Evolutionary conservation across 2,113 vertebrate genomes (phyloP).

Genomic region (Cavia porcellus): DNA sequence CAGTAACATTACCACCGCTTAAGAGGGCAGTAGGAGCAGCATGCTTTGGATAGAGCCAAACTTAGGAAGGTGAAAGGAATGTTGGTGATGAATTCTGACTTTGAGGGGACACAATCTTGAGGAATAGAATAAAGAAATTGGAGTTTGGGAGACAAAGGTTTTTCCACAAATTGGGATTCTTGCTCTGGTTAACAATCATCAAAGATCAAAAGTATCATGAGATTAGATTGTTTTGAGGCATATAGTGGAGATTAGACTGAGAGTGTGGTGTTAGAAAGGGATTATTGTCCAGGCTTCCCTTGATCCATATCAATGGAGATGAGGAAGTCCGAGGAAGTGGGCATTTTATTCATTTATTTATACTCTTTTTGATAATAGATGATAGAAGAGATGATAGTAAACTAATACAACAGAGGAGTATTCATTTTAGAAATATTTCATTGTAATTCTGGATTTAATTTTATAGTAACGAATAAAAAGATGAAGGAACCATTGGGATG

Average conservation of each 20-base stretch:
- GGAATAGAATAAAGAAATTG: not conserved
- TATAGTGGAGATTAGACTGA: not conserved
- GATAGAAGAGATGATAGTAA: conserved; percentile 3
- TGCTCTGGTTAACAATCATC: not conserved
- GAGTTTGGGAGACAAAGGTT: not conserved
- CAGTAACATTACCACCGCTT: not conserved
- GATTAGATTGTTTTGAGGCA: not conserved
- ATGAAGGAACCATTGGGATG: not conserved
- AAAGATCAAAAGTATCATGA: not conserved
- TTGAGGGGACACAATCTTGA: not conserved
- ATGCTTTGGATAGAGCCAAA: not conserved
- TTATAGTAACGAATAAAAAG: conserved; percentile 27
- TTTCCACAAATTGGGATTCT: conserved; percentile 16
- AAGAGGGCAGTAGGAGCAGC: not conserved
- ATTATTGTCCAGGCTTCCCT: not conserved
- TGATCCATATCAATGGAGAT: not conserved
- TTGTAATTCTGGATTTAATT: conserved; percentile 39
- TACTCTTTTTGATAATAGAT: not conserved
- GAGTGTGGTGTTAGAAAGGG: not conserved
- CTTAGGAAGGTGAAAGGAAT: not conserved
- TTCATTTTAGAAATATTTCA: conserved; percentile 14
- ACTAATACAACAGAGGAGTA: conserved; percentile 43
- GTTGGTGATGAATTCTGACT: not conserved
- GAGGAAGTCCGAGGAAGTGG: not conserved
- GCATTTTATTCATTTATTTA: not conserved